phyloP scores from a whole-genome alignment of 2,113 vertebrate species.

The Pygoscelis antarcticus region DNA sequence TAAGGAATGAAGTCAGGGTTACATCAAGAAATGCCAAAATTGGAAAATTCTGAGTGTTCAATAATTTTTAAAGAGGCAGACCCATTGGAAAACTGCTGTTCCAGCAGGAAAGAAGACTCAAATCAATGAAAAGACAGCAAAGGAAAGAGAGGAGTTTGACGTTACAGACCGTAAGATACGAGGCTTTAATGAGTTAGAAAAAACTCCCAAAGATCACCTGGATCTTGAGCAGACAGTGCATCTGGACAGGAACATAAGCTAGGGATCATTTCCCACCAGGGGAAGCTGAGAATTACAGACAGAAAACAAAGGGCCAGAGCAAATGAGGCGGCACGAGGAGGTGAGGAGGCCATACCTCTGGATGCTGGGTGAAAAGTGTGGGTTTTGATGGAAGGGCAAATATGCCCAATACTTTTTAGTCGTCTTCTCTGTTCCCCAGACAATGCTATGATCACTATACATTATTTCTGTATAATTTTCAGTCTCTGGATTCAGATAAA shows the following conservation, averaged over 20 bases:
- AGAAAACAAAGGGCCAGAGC: neutral
- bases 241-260: neutral
- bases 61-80: neutral
- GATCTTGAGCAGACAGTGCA: neutral
- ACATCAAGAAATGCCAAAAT: neutral
- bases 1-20: neutral
- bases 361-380: neutral
- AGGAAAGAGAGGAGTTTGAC: neutral
- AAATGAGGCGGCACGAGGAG: fast-evolving
- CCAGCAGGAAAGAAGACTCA: neutral
- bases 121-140: neutral
- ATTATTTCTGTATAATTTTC: neutral
- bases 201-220: neutral
- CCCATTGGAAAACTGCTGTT: neutral
- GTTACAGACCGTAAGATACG: neutral
- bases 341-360: neutral
- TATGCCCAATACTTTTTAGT: neutral
- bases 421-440: neutral
- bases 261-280: neutral
- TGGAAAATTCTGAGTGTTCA: neutral
- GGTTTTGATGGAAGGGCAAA: neutral
- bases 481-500: neutral
- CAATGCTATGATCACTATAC: neutral
- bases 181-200: neutral
- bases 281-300: neutral